Conservation (phyloP, 2,113 vertebrate species). For the Sapayoa aenigma region DNA sequence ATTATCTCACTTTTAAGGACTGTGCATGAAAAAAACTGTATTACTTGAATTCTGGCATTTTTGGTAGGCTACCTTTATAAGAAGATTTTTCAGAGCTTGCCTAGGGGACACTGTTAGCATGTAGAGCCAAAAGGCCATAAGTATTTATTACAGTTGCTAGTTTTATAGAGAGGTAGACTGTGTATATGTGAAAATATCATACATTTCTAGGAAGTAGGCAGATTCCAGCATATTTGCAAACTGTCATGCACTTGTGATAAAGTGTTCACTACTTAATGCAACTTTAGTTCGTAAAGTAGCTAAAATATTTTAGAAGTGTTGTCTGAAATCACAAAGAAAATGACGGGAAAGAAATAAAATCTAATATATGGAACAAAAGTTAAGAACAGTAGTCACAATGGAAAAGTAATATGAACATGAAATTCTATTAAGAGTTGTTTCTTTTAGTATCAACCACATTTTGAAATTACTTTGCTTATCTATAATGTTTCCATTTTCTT, state of each 20-base stretch:
- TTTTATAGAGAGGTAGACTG: background rate
- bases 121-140: background rate
- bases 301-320: background rate
- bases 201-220: background rate
- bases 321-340: background rate
- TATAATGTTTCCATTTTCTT: constrained; percentile 1
- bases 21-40: background rate
- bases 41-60: background rate
- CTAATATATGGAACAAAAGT: background rate
- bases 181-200: background rate
- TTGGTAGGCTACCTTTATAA: background rate
- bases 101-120: background rate
- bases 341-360: background rate
- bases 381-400: background rate
- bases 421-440: constrained; percentile 3
- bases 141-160: background rate
- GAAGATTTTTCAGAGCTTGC: background rate
- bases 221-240: background rate
- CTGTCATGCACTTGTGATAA: background rate
- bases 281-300: background rate
- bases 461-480: background rate
- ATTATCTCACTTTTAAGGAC: background rate
- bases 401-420: background rate
- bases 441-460: background rate
- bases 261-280: background rate